Conservation (phyloP, 1,140 invertebrate species). For the Aphaenogaster floridana region DNA sequence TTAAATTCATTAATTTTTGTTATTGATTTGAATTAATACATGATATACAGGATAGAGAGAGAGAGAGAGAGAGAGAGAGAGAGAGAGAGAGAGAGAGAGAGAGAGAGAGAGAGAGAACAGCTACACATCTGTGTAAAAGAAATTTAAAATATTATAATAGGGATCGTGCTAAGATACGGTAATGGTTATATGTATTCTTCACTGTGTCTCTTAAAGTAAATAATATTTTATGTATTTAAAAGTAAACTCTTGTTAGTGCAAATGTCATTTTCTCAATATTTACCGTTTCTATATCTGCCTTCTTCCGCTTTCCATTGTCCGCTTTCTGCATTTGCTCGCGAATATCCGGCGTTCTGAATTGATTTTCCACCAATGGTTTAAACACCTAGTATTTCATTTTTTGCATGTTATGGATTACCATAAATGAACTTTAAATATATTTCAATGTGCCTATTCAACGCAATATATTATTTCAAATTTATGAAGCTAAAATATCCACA, state of each 20-base stretch:
- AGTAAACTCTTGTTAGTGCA: conserved; percentile 54
- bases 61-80: not conserved
- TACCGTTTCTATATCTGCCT: conserved; percentile 45
- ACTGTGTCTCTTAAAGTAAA: not conserved
- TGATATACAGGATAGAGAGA: not conserved
- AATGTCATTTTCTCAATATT: conserved; percentile 65
- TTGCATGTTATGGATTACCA: not conserved
- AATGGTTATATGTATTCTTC: no score
- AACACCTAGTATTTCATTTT: conserved; percentile 82
- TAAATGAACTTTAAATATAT: not conserved
- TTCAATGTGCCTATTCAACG: not conserved
- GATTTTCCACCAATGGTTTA: conserved; percentile 86
- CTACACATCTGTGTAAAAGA: not conserved
- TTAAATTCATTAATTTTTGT: not conserved
- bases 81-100: not conserved
- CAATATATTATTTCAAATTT: not conserved
- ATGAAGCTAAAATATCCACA: not conserved
- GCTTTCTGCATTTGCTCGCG: conserved; percentile 16
- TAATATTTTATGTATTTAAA: conserved; percentile 59
- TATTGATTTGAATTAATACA: conserved; percentile 4
- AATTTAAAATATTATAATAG: not conserved
- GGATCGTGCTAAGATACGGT: not conserved
- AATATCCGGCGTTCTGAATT: conserved; percentile 81
- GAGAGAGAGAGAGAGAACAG: not conserved
- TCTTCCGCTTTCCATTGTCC: not conserved